Evolutionary conservation across 2,888 invertebrate genomes (phyloP).

Genomic region (Hermaeophaga mercurialis): DNA sequence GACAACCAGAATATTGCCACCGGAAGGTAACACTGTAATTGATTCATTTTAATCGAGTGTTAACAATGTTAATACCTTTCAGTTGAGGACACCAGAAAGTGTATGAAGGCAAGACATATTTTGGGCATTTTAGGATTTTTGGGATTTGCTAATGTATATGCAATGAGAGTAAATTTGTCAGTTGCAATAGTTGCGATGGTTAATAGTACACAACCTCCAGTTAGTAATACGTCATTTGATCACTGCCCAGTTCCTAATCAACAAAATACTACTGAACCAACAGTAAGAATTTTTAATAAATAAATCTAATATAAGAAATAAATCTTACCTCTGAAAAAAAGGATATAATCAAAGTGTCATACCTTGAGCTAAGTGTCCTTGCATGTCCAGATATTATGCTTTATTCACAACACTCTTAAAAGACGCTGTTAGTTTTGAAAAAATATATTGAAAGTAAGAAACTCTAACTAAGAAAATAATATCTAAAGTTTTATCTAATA

Average conservation of each 20-base stretch:
- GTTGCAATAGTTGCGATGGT: slow-evolving; percentile 97
- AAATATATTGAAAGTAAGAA: too few relatives aligned
- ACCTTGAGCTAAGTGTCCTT: too few relatives aligned
- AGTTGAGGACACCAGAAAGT: slow-evolving; percentile 68
- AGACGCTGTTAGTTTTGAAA: too few relatives aligned
- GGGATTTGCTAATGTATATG: slow-evolving; percentile 88
- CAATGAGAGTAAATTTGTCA: slow-evolving; percentile 88
- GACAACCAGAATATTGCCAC: slow-evolving; percentile 54
- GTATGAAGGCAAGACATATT: slow-evolving; percentile 74
- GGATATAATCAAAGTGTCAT: too few relatives aligned
- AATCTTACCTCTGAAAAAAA: too few relatives aligned
- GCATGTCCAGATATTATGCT: too few relatives aligned
- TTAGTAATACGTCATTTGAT: slow-evolving; percentile 65
- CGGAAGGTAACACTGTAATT: slow-evolving; percentile 51
- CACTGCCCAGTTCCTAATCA: slow-evolving; percentile 63
- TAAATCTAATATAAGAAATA: too few relatives aligned
- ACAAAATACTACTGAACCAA: slow-evolving; percentile 52
- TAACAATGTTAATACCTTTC: slow-evolving; percentile 37
- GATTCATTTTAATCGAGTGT: not conserved
- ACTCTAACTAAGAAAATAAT: too few relatives aligned
- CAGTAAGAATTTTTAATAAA: not conserved
- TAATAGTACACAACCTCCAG: slow-evolving; percentile 66
- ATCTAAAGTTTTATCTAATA: too few relatives aligned
- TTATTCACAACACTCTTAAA: too few relatives aligned
- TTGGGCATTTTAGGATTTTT: slow-evolving; percentile 85